Evolutionary conservation across 2,797 vertebrate species (phyloP).

Genomic region (Manis crassicaudata): DNA sequence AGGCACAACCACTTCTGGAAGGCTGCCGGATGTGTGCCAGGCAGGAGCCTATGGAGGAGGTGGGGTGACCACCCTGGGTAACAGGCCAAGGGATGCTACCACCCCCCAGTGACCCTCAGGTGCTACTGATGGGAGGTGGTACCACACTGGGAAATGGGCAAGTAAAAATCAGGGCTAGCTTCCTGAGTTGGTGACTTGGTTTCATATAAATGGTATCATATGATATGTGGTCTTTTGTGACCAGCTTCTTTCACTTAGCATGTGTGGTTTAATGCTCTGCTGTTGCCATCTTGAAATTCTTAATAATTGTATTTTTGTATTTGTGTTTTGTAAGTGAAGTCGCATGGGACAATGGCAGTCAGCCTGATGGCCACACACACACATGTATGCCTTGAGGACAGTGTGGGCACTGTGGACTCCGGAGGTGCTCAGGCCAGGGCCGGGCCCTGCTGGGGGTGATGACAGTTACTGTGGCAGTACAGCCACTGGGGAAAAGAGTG

Average conservation of each 20-base stretch:
- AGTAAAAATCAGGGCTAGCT: neutral
- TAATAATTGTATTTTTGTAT: neutral
- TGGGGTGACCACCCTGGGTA: neutral
- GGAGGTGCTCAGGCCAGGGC: neutral
- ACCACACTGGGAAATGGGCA: neutral
- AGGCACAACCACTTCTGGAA: neutral
- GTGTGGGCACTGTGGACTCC: rapidly evolving
- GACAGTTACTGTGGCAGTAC: neutral
- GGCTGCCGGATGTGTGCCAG: neutral
- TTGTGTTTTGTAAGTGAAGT: neutral
- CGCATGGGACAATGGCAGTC: neutral
- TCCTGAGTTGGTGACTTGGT: neutral
- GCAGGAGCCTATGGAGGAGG: neutral
- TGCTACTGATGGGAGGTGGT: neutral
- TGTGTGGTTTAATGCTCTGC: neutral
- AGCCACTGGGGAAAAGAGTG: neutral
- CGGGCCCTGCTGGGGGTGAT: neutral
- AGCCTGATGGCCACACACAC: neutral
- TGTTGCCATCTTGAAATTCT: neutral
- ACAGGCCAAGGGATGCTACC: neutral
- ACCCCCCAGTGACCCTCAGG: rapidly evolving
- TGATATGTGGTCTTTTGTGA: neutral
- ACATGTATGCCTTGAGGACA: rapidly evolving
- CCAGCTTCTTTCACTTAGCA: neutral
- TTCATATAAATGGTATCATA: neutral